A percentile compares a stretch with the other conserved stretches of the same genome.
These are phyloP conservation scores for Parus major DNA, from an alignment of 2,113 vertebrate genomes.

Conservation along the genomic window DNA sequence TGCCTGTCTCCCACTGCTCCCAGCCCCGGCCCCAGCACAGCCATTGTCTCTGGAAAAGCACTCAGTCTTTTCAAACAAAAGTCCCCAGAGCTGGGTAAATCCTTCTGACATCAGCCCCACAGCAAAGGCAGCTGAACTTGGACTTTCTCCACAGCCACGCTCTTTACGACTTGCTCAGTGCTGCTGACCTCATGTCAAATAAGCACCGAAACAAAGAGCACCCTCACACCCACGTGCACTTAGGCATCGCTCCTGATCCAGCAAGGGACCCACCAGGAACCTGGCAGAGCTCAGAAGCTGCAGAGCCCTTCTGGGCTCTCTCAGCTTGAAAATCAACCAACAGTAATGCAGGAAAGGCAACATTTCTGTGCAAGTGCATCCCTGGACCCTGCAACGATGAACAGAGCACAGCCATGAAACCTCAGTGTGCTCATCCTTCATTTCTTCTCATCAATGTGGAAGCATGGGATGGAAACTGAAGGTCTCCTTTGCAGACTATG, in stretches of 20 bases:
- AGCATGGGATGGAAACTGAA: neutral
- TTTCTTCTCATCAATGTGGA: neutral
- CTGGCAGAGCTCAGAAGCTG: neutral
- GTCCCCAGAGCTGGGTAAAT: conserved; percentile 73
- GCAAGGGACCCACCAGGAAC: neutral
- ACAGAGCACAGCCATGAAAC: neutral
- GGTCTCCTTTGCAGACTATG: neutral
- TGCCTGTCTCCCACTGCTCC: conserved; percentile 21
- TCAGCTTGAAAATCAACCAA: neutral
- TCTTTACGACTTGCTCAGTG: conserved; percentile 3
- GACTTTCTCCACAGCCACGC: conserved; percentile 3
- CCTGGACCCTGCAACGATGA: neutral
- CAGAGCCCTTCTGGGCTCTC: neutral
- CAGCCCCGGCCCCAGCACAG: neutral
- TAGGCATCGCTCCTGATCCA: neutral
- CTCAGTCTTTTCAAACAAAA: conserved; percentile 74
- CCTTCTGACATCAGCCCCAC: conserved; percentile 73
- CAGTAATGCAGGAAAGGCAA: neutral
- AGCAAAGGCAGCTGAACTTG: conserved; percentile 68
- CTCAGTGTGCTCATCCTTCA: neutral
- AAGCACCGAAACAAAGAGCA: neutral
- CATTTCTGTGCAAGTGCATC: neutral
- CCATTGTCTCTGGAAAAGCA: conserved; percentile 74
- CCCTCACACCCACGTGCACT: neutral
- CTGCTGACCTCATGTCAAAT: conserved; percentile 58